Base-by-base conservation (phyloP, 2,797 vertebrate species). In the Labroides dimidiatus region DNA sequence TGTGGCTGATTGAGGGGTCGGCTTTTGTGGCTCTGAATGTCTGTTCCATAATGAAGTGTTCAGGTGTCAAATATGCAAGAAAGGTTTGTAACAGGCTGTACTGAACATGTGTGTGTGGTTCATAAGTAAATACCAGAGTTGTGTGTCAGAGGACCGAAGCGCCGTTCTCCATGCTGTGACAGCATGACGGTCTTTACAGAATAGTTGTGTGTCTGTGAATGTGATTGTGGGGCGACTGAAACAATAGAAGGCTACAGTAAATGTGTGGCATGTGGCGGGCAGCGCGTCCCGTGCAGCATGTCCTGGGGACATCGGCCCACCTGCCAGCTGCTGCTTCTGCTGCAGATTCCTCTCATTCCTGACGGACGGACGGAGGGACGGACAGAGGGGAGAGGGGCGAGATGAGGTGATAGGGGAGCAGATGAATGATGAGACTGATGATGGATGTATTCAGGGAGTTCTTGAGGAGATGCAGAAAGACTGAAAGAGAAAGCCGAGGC, bases 311-410 rank as follows among this genome's bases (percentile, higher is more conserved):
- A 78, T 33, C 6, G 60, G 79, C 83, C 82, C 89, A 90, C 90
- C 85, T 86, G 88, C 82, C 92, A 91, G 79, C 87, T 89, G 86
- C 87, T 89, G 86, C 83, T 84, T 85, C 75, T 83, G 82, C 85
- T 91, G 87, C 88, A 80, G 89, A 93, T 94, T 94, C 88, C 84
- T 84, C 61, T 89, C 91, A 90, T 94, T 93, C 86, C 85, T 84
- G 76, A 72, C 72, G 61, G 50, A 66, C 44, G 42, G 69, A 57
- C 57, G 61, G 50, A 66, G 41, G 42, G 69, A 57, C 57, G 42
- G 69, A 60, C 57, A 66, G 62, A 60, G 62, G 27, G 37, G 42
- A 41, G 53, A 59, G 41, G 56, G 62, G 49, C 44, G 16, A 48
- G 58, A 51, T 36, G 48, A 62, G 56, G 33, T 15, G 0, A 15